A percentile compares a stretch with the other conserved stretches of the same genome.
Evolutionary conservation across 2,888 invertebrate species (phyloP).

Genomic region (Hydropsyche betteni): DNA sequence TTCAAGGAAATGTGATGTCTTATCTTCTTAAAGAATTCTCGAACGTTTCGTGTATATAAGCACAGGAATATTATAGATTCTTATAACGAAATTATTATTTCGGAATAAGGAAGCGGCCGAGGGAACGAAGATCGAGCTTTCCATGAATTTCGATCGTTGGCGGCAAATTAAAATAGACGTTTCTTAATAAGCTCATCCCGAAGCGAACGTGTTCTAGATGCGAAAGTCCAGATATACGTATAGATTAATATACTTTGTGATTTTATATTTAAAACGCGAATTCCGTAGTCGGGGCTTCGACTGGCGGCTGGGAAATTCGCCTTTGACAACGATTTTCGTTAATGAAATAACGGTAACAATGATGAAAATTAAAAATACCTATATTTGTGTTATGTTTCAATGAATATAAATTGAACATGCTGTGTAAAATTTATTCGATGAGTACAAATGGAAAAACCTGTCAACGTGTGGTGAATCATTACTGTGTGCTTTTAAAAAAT

Average conservation of each 20-base stretch:
- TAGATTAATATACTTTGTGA: background rate
- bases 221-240: slow-evolving; percentile 16
- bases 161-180: slow-evolving; percentile 32
- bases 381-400: too few species aligned
- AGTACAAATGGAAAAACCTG: too few species aligned
- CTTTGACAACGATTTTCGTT: background rate
- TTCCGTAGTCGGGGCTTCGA: background rate
- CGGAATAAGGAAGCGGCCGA: background rate
- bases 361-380: too few species aligned
- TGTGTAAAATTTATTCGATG: too few species aligned
- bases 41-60: background rate
- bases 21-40: slow-evolving; percentile 21
- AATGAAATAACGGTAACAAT: background rate
- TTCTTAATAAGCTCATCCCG: slow-evolving; percentile 33
- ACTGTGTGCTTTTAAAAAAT: too few species aligned
- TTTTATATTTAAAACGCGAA: slow-evolving; percentile 16
- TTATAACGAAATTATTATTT: too few species aligned
- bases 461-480: too few species aligned
- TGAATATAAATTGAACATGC: too few species aligned
- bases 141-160: slow-evolving; percentile 24
- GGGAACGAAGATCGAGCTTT: slow-evolving; percentile 23
- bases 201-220: slow-evolving; percentile 24
- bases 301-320: background rate
- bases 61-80: background rate
- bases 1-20: slow-evolving; percentile 30